Conservation (phyloP, 2,113 vertebrate genomes). For the Trinectes maculatus region DNA sequence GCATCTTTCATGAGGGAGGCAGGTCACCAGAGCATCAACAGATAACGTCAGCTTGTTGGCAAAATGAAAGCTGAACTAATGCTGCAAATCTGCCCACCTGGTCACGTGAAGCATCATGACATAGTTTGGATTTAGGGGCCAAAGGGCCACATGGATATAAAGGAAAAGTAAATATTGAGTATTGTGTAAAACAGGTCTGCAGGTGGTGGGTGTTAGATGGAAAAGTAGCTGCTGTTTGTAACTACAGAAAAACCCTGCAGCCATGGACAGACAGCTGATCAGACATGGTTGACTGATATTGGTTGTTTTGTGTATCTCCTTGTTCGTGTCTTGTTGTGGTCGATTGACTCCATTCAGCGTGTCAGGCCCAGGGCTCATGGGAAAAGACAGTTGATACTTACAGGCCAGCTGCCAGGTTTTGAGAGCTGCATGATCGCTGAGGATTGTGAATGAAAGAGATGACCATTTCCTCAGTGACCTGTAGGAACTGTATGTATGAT, state of each 20-base stretch:
- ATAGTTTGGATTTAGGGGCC: no score
- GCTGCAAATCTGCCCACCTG: not conserved
- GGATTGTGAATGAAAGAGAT: slow-evolving; percentile 53
- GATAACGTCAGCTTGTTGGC: not conserved
- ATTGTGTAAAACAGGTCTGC: no score
- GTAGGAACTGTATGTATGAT: slow-evolving; percentile 36
- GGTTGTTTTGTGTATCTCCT: not conserved
- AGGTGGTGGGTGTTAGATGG: no score
- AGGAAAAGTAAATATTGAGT: no score
- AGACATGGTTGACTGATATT: not conserved
- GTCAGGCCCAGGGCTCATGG: no score
- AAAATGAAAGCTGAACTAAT: not conserved
- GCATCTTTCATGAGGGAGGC: not conserved
- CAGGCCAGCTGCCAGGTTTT: not conserved
- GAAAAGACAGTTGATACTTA: no score
- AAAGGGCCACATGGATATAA: no score
- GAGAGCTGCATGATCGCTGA: slow-evolving; percentile 20
- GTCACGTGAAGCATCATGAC: no score
- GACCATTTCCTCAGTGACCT: slow-evolving; percentile 56
- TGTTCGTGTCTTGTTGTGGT: not conserved
- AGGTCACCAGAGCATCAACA: not conserved
- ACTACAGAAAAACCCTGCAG: no score
- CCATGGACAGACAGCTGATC: not conserved
- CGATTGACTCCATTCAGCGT: not conserved
- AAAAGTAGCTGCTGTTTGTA: not conserved